phyloP scores from a whole-genome alignment of 2,113 vertebrate species.

The Anseranas semipalmata region DNA sequence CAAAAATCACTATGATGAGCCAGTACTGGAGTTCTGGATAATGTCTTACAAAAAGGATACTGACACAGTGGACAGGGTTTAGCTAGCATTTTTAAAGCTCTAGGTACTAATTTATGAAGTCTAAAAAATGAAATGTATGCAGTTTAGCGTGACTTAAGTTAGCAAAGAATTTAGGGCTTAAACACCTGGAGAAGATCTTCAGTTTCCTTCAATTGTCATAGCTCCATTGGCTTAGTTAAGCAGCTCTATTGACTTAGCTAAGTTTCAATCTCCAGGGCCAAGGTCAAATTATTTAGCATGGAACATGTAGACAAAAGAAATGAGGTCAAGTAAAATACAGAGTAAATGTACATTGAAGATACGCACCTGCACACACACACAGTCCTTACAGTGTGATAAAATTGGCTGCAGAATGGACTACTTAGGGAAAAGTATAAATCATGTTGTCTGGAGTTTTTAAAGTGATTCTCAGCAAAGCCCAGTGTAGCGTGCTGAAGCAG shows the following conservation, averaged over 20 bases:
- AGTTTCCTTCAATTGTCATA: accelerated
- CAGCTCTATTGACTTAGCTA: neutral
- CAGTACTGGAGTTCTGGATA: neutral
- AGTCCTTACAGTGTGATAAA: neutral
- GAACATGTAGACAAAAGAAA: neutral
- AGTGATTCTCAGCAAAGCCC: neutral
- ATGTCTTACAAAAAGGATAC: neutral
- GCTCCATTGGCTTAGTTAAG: neutral
- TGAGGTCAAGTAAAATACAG: neutral
- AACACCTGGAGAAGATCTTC: neutral
- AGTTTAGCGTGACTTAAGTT: neutral
- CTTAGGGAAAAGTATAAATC: neutral
- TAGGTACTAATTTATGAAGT: neutral
- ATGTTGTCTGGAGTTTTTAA: neutral
- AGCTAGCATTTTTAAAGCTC: neutral
- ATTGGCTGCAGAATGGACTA: neutral
- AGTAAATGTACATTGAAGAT: neutral
- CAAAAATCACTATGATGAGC: neutral
- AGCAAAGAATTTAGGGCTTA: neutral
- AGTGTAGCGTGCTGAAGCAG: neutral
- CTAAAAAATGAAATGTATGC: neutral
- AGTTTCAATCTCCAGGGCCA: neutral
- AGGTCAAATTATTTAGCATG: neutral
- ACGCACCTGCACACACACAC: neutral
- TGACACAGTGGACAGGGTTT: neutral